phyloP scores from a whole-genome alignment of 2,888 invertebrate genomes.

The Octonoba sinensis region DNA sequence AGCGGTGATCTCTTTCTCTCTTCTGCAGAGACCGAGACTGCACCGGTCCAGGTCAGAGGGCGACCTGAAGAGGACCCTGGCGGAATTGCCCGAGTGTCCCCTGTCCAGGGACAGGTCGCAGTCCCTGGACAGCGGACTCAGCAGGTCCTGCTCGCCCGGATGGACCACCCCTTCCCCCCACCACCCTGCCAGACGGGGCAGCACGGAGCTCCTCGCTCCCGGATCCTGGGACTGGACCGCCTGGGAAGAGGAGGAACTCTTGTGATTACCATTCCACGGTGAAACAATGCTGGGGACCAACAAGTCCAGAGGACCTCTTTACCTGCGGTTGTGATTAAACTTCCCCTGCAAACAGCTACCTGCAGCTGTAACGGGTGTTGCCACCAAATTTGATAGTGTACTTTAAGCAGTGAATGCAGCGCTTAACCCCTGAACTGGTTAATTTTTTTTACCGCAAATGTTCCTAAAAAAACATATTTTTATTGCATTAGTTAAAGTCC shows the following conservation, averaged over 20 bases:
- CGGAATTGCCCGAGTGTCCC: neutral
- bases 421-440: no score
- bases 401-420: no score
- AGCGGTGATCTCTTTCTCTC: conserved; percentile 48
- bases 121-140: conserved; percentile 58
- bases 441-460: no score
- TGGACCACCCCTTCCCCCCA: neutral
- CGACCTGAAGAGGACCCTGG: conserved; percentile 25
- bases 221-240: conserved; percentile 57
- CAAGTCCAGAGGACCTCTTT: no score
- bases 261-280: no score
- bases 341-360: no score
- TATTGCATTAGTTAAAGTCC: no score
- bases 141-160: conserved; percentile 38
- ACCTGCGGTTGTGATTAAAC: no score
- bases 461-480: no score
- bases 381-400: no score
- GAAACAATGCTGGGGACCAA: no score
- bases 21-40: conserved; percentile 9
- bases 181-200: neutral
- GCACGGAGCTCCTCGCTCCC: conserved; percentile 34
- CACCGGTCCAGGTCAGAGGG: conserved; percentile 53
- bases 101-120: conserved; percentile 44
- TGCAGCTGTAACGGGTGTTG: no score
- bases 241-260: conserved; percentile 30